Evolutionary conservation across 2,797 vertebrate genomes (phyloP).

Genomic region (Morus bassanus): DNA sequence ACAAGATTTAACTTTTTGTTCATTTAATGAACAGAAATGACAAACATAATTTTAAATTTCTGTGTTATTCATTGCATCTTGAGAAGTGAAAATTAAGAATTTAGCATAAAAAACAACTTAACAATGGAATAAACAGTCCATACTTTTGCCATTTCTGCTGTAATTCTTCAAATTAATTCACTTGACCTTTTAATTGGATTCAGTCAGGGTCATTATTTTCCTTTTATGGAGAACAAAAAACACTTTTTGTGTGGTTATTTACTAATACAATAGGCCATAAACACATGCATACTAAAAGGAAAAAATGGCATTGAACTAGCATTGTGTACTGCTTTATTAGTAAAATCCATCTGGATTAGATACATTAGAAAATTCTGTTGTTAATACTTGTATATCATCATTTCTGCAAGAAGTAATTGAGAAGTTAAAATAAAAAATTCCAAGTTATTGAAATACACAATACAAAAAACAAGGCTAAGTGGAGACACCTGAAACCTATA

Average conservation of each 20-base stretch:
- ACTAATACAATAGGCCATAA: neutral
- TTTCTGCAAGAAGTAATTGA: neutral
- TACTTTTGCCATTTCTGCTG: neutral
- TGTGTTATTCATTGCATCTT: neutral
- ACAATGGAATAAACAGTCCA: neutral
- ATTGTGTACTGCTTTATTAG: neutral
- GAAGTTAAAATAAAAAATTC: neutral
- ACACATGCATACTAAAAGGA: neutral
- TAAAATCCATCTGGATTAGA: neutral
- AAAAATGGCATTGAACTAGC: neutral
- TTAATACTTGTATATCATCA: neutral
- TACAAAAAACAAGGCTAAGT: neutral
- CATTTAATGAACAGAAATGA: neutral
- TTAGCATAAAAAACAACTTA: neutral
- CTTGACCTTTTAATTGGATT: conserved; percentile 12
- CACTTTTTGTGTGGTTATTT: neutral
- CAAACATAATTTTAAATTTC: conserved; percentile 4
- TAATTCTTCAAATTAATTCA: conserved; percentile 8
- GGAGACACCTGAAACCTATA: neutral
- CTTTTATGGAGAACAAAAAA: neutral
- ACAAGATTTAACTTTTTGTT: neutral
- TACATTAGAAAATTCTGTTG: neutral
- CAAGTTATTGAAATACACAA: neutral
- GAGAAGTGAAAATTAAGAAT: neutral
- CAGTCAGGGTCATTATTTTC: neutral